phyloP scores from a whole-genome alignment of 2,113 vertebrate genomes.

The Leucosticte australis region DNA sequence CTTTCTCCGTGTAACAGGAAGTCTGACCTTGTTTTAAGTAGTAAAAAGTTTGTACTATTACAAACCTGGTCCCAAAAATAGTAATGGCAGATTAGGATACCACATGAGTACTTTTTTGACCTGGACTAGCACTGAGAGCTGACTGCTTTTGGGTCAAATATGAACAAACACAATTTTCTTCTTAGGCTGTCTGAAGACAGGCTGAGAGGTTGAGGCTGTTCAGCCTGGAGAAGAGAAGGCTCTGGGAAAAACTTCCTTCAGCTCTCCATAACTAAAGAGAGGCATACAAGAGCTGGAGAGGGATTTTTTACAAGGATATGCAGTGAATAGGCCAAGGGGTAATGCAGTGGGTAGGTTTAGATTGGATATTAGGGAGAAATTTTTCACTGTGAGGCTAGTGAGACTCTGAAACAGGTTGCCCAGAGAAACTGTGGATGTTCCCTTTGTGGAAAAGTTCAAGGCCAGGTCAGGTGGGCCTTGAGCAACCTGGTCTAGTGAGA shows the following conservation, averaged over 20 bases:
- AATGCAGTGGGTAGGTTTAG: background rate
- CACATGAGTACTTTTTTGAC: background rate
- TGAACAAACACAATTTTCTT: background rate
- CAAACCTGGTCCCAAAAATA: background rate
- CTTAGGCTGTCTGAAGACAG: background rate
- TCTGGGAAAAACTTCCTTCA: background rate
- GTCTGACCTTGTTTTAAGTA: background rate
- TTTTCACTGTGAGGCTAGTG: background rate
- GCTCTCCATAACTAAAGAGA: background rate
- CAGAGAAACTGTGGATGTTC: background rate
- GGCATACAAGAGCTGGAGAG: background rate
- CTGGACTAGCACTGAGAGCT: background rate
- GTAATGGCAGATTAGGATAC: background rate
- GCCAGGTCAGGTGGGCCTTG: background rate
- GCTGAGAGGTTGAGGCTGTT: background rate
- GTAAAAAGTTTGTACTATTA: background rate
- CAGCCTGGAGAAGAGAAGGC: background rate
- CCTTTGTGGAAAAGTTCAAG: background rate
- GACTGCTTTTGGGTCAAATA: background rate
- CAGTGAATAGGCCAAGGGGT: background rate
- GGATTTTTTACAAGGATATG: background rate
- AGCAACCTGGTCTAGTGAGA: background rate
- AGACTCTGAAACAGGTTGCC: background rate
- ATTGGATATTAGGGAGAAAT: background rate
- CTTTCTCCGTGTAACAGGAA: background rate